Evolutionary conservation across 2,113 vertebrate genomes (phyloP), one percentile per base, ranked within the genome.

Genomic region (Struthio camelus): DNA sequence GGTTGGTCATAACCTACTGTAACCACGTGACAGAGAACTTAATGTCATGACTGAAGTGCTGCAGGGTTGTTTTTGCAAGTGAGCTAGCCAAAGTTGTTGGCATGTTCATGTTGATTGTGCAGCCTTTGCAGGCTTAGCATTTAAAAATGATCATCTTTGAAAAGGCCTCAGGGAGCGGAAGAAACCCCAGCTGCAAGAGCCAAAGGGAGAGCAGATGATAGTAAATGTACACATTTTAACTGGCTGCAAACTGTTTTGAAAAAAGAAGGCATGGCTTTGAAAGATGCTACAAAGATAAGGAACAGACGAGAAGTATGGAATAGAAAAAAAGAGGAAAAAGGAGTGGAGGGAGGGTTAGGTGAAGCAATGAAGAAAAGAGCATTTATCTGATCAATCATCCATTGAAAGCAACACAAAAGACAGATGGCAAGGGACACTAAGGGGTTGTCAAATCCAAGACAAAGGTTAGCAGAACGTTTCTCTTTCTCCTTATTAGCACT

Each of bases 1-100:
- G 38, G 28, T 93, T 91, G 36, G 18, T 80, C 44, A 34, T 59
- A 85, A 44, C 14, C 51, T 80, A 54, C 20, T 44, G 30, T 36
- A 79, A 50, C 80, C 54, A 71, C 65, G 40, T 0, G 3, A 56
- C 27, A 50, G 72, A 93, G 80, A 80, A 62, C 27, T 50, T 42
- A 66, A n/a, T 2, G 0, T 30, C 3, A 40, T 92, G 84, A 22
- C 42, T 50, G 70, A 44, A 0, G 1, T n/a, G 69, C 25, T 69
- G n/a, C 64, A 3, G 14, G 12, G 46, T 69, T 82, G 32, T n/a
- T 94, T 85, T 58, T 70, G 36, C 42, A 46, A 53, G 50, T 10
- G 50, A 77, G 58, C 30, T 23, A 58, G 22, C 12, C 62, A 61
- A 40, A 91, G n/a, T 8, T 77, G 44, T 30, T 95, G 75, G 6